phyloP scores from a whole-genome alignment of 2,888 invertebrate species.

The Xestia xanthographa region DNA sequence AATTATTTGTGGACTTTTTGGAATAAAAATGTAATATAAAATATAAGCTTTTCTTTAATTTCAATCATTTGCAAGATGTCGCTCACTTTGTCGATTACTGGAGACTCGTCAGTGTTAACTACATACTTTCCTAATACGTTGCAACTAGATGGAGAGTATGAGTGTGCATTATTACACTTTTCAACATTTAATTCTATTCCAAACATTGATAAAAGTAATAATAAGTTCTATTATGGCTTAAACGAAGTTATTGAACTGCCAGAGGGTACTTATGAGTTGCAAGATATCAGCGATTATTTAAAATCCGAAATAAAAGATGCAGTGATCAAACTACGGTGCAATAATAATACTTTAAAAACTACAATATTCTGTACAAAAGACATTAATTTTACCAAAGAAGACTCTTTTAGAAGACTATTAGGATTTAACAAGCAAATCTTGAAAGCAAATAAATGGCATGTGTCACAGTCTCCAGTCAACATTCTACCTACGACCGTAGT shows the following conservation, averaged over 20 bases:
- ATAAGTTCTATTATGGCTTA: neutral
- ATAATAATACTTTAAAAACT: conserved; percentile 18
- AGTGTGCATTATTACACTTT: too few species aligned
- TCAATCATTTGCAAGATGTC: too few species aligned
- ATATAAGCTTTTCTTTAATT: too few species aligned
- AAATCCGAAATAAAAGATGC: conserved; percentile 12
- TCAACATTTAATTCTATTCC: too few species aligned
- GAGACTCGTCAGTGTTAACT: too few species aligned
- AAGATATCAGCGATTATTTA: conserved; percentile 9
- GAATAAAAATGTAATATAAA: too few species aligned
- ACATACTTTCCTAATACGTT: too few species aligned
- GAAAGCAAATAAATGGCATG: conserved; percentile 8
- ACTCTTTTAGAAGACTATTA: neutral
- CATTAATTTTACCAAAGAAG: conserved; percentile 10
- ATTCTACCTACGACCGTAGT: conserved; percentile 10
- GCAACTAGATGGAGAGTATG: too few species aligned
- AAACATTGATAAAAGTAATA: neutral
- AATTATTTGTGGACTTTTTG: too few species aligned
- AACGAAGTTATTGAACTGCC: neutral
- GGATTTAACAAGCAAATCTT: conserved; percentile 1
- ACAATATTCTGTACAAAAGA: conserved; percentile 8
- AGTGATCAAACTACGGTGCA: conserved; percentile 3
- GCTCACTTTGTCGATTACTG: too few species aligned
- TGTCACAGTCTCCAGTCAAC: neutral
- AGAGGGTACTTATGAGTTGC: neutral